Evolutionary conservation across 2,888 invertebrate species (phyloP).

Genomic region (Ceratothoa steindachneri): DNA sequence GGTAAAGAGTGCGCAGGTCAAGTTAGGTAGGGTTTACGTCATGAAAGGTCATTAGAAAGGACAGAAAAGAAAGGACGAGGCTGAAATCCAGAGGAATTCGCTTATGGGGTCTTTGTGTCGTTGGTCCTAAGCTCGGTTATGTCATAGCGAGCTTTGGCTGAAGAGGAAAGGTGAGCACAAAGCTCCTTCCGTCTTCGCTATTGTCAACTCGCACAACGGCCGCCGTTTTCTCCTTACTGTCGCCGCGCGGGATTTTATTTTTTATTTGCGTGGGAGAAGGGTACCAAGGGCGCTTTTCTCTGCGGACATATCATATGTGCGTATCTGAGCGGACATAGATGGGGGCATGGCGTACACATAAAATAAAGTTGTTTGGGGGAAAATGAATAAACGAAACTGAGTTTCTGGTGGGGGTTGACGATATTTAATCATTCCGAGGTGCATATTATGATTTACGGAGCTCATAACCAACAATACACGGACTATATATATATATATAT

Average conservation of each 20-base stretch:
- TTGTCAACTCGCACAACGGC: background rate
- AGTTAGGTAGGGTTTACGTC: slow-evolving; percentile 7
- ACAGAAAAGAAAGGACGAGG: background rate
- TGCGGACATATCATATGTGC: too few species aligned
- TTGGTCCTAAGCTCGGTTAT: slow-evolving; percentile 1
- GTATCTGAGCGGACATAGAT: too few species aligned
- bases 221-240: background rate
- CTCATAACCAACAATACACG: too few species aligned
- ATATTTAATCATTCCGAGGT: too few species aligned
- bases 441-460: too few species aligned
- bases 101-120: background rate
- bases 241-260: background rate
- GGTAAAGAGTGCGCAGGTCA: slow-evolving; percentile 9
- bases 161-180: background rate
- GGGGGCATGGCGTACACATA: too few species aligned
- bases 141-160: background rate
- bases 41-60: slow-evolving; percentile 6
- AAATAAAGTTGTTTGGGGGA: too few species aligned
- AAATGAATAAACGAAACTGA: too few species aligned
- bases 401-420: too few species aligned
- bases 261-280: background rate
- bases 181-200: background rate
- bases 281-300: too few species aligned
- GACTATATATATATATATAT: too few species aligned
- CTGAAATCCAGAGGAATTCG: background rate